Conservation (phyloP, 2,113 vertebrate species). For the Alethe diademata region DNA sequence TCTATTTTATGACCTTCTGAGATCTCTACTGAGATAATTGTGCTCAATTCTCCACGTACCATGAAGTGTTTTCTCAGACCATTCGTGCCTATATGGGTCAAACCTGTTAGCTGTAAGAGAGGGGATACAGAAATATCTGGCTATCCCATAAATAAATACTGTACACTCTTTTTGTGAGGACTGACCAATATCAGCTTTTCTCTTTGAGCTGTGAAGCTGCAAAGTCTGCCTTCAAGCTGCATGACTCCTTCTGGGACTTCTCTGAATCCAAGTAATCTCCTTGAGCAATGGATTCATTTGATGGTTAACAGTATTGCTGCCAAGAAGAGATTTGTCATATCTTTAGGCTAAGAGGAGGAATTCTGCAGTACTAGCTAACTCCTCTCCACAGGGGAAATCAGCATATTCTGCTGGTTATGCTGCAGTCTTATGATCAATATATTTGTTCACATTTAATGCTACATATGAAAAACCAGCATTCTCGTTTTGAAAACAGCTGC, state of each 20-base stretch:
- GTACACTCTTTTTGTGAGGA: neutral
- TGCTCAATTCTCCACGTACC: neutral
- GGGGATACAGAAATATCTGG: neutral
- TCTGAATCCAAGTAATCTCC: slow-evolving; percentile 43
- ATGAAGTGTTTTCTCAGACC: neutral
- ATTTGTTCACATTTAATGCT: slow-evolving; percentile 4
- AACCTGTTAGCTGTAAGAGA: neutral
- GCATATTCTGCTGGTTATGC: neutral
- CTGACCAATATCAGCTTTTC: neutral
- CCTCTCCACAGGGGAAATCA: slow-evolving; percentile 25
- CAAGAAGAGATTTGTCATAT: slow-evolving; percentile 26
- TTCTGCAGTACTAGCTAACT: slow-evolving; percentile 22
- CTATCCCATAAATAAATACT: slow-evolving; percentile 18
- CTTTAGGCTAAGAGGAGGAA: slow-evolving; percentile 18
- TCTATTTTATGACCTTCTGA: neutral
- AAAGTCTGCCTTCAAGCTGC: neutral
- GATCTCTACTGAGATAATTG: neutral
- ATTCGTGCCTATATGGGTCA: neutral
- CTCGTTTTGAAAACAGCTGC: neutral
- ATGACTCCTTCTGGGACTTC: slow-evolving; percentile 6
- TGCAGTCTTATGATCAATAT: slow-evolving; percentile 6
- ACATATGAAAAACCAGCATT: neutral
- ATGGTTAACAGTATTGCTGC: slow-evolving; percentile 18
- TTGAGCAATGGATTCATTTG: slow-evolving; percentile 37
- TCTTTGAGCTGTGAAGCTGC: neutral